Evolutionary conservation across 2,113 vertebrate genomes (phyloP).

Genomic region (Trichechus manatus): DNA sequence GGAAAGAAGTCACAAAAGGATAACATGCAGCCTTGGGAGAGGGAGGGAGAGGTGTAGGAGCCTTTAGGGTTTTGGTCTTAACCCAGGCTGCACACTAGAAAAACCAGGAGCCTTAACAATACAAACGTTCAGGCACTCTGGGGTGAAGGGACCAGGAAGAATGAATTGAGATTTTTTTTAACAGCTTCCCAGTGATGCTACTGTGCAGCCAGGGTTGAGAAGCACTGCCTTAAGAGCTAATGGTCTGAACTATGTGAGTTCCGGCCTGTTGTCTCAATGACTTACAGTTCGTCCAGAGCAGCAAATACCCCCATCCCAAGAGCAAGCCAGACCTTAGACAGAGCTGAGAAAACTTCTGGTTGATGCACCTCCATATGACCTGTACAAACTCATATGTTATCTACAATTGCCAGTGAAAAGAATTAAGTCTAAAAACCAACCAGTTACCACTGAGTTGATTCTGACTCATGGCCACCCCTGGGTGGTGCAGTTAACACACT

Average conservation of each 20-base stretch:
- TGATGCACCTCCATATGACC: not conserved
- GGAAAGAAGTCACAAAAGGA: not conserved
- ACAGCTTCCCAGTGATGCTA: not conserved
- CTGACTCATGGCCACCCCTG: not conserved
- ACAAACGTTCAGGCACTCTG: not conserved
- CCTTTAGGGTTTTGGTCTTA: not conserved
- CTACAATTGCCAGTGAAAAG: not conserved
- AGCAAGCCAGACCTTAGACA: not conserved
- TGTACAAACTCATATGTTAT: not conserved
- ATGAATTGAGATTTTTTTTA: not conserved
- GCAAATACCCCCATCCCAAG: not conserved
- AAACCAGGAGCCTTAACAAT: not conserved
- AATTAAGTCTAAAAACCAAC: not conserved
- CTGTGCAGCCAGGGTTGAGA: not conserved
- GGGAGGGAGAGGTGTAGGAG: not conserved
- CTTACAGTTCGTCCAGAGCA: not conserved
- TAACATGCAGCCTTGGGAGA: too few relatives aligned
- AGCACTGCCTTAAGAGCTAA: not conserved
- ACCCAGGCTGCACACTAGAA: not conserved
- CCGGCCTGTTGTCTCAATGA: not conserved
- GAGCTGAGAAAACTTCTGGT: not conserved
- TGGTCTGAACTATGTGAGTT: not conserved
- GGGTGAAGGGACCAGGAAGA: not conserved
- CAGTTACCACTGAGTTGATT: not conserved
- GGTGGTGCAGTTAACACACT: too few relatives aligned